phyloP scores from a whole-genome alignment of 1,140 invertebrate species.

The Acyrthosiphon pisum region DNA sequence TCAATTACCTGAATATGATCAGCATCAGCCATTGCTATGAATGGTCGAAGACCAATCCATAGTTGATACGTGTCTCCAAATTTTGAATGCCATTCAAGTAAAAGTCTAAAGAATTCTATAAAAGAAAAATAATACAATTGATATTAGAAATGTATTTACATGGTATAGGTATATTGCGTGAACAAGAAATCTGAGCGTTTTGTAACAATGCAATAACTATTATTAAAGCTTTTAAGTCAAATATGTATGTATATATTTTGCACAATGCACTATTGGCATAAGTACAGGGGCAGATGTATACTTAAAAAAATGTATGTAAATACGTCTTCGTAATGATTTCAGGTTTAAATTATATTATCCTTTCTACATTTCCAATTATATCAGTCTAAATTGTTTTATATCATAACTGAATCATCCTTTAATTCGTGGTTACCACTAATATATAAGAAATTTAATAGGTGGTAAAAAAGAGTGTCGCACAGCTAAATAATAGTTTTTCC shows the following conservation, averaged over 20 bases:
- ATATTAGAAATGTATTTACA: not conserved
- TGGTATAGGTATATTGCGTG: not conserved
- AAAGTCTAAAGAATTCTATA: conserved; percentile 57
- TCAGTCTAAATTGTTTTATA: not conserved
- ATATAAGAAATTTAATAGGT: not conserved
- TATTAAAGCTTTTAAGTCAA: not conserved
- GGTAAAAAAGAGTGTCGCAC: not conserved
- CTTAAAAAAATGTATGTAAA: not conserved
- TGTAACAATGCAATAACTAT: not conserved
- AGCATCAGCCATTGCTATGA: conserved; percentile 49
- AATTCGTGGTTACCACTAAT: not conserved
- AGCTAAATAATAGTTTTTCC: not conserved
- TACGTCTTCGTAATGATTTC: not conserved
- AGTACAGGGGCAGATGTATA: not conserved
- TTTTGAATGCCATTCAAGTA: conserved; percentile 40
- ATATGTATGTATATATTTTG: too few species aligned
- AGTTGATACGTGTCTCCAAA: conserved; percentile 50
- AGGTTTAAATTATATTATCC: not conserved
- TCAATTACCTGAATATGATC: conserved; percentile 55
- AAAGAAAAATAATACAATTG: conserved; percentile 19
- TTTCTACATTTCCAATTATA: not conserved
- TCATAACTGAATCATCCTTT: not conserved
- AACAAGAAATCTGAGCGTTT: not conserved
- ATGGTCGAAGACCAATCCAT: conserved; percentile 58
- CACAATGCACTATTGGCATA: not conserved